Evolutionary conservation across 2,888 invertebrate species (phyloP).

Genomic region (Crioceris asparagi): DNA sequence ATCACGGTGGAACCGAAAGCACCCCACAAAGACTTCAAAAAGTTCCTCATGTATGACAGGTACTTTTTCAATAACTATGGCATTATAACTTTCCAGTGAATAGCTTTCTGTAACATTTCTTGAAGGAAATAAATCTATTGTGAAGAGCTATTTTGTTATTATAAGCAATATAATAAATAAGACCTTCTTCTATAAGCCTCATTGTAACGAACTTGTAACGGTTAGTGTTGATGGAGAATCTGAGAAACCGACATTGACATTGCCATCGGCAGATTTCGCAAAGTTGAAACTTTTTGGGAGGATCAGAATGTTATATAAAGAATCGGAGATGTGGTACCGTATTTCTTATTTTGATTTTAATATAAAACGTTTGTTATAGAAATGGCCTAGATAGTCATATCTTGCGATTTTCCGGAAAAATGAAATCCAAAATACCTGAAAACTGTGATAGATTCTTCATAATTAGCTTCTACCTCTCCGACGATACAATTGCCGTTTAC

Average conservation of each 20-base stretch:
- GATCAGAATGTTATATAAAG: too few relatives aligned
- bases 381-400: slow-evolving; percentile 64
- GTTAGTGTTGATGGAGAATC: too few relatives aligned
- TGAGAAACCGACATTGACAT: too few relatives aligned
- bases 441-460: slow-evolving; percentile 63
- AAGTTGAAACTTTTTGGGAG: too few relatives aligned
- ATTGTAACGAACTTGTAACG: too few relatives aligned
- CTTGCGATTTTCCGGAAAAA: slow-evolving; percentile 66
- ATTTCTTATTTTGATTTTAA: too few relatives aligned
- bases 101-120: background rate
- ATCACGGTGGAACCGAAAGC: slow-evolving; percentile 68
- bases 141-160: too few relatives aligned
- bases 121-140: background rate
- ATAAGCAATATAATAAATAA: too few relatives aligned
- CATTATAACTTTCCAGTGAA: slow-evolving; percentile 3
- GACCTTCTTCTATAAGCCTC: too few relatives aligned
- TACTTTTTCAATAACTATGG: slow-evolving; percentile 27
- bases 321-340: too few relatives aligned
- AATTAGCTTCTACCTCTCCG: slow-evolving; percentile 67
- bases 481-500: slow-evolving; percentile 75
- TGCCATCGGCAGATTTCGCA: too few relatives aligned
- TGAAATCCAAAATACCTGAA: slow-evolving; percentile 60
- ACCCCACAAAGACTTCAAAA: slow-evolving; percentile 65
- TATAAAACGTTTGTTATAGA: too few relatives aligned
- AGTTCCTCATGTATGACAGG: slow-evolving; percentile 71